phyloP scores from a whole-genome alignment of 2,113 vertebrate genomes.

The Notothenia coriiceps region DNA sequence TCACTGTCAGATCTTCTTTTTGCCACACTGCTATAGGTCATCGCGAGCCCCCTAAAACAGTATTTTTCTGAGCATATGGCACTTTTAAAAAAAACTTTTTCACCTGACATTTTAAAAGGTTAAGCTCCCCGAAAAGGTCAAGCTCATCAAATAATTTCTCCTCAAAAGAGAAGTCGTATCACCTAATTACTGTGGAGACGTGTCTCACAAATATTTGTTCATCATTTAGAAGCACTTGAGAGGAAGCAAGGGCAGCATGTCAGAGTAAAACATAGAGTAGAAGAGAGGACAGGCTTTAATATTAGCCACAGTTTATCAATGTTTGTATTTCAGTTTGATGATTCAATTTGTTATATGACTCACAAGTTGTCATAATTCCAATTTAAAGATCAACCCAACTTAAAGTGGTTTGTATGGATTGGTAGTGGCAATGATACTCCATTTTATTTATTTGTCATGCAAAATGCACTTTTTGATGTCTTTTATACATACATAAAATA shows the following conservation, averaged over 20 bases:
- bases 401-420: background rate
- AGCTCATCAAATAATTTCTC: conserved; percentile 77
- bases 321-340: background rate
- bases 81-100: conserved; percentile 73
- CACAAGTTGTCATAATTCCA: background rate
- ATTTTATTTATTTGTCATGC: too few species aligned
- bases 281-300: background rate
- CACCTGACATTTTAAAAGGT: conserved; percentile 83
- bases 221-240: conserved; percentile 47
- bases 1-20: conserved; percentile 72
- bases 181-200: conserved; percentile 61
- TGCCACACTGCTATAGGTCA: conserved; percentile 67
- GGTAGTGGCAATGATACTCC: too few species aligned
- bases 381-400: background rate
- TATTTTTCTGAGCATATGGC: conserved; percentile 63
- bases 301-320: background rate
- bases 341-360: background rate
- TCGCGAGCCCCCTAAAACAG: conserved; percentile 62
- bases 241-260: conserved; percentile 11
- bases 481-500: too few species aligned
- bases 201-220: conserved; percentile 61
- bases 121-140: conserved; percentile 78
- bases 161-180: conserved; percentile 61
- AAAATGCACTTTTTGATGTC: too few species aligned
- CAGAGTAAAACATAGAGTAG: background rate